Percentiles rank a stretch among this genome's conserved stretches.
Conservation (phyloP, 2,888 invertebrate species). For the Coremacera marginata region DNA sequence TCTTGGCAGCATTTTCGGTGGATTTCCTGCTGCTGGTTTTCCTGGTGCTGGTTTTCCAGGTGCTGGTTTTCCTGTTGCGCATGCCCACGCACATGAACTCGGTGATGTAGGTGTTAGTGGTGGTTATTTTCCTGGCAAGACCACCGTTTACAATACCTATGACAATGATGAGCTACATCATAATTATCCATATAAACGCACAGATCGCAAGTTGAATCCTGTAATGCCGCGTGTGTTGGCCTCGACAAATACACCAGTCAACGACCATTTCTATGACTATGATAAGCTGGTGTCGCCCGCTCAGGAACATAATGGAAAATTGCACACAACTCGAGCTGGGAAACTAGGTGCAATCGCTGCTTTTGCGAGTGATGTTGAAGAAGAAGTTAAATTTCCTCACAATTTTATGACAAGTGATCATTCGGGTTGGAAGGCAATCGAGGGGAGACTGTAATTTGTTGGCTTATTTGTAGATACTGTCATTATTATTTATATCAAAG, state of each 20-base stretch:
- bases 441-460: slow-evolving; percentile 19
- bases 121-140: slow-evolving; percentile 60
- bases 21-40: slow-evolving; percentile 38
- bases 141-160: slow-evolving; percentile 55
- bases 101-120: slow-evolving; percentile 42
- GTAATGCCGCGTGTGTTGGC: slow-evolving; percentile 57
- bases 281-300: slow-evolving; percentile 55
- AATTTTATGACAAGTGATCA: slow-evolving; percentile 50
- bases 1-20: slow-evolving; percentile 35
- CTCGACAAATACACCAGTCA: slow-evolving; percentile 38
- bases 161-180: slow-evolving; percentile 58
- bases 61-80: slow-evolving; percentile 38
- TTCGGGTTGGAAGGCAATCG: slow-evolving; percentile 59
- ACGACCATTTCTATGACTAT: slow-evolving; percentile 67
- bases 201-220: slow-evolving; percentile 59
- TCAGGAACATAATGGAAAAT: slow-evolving; percentile 55
- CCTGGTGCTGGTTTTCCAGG: slow-evolving; percentile 10
- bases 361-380: slow-evolving; percentile 38
- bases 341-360: slow-evolving; percentile 48
- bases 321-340: slow-evolving; percentile 40
- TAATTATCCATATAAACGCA: slow-evolving; percentile 60
- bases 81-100: slow-evolving; percentile 38
- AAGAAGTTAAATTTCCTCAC: slow-evolving; percentile 46
- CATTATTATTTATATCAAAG: not conserved
- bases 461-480: not conserved